Conservation (phyloP, 2,113 vertebrate genomes). For the Paedocypris sp. region DNA sequence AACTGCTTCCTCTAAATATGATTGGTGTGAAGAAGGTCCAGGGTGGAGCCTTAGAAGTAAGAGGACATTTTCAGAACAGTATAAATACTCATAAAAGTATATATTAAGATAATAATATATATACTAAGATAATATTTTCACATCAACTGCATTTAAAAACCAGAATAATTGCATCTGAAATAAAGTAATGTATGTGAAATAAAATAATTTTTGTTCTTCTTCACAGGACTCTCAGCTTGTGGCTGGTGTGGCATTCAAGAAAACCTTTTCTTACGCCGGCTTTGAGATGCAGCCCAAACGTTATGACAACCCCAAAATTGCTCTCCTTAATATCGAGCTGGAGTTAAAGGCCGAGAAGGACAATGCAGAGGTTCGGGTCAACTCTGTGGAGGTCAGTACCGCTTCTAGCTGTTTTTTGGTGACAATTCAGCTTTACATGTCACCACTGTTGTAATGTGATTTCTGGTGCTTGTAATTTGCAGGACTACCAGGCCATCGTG, state of each 20-base stretch:
- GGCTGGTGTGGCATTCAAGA: slow-evolving; percentile 92
- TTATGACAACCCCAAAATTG: slow-evolving; percentile 78
- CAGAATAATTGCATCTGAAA: too few species aligned
- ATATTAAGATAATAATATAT: too few species aligned
- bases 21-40: slow-evolving; percentile 98
- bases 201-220: not conserved
- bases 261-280: slow-evolving; percentile 94
- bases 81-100: too few species aligned
- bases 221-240: slow-evolving; percentile 84
- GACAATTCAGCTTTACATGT: not conserved
- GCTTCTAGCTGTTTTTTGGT: not conserved
- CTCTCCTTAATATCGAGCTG: slow-evolving; percentile 87
- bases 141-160: too few species aligned
- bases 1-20: slow-evolving; percentile 90
- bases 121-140: too few species aligned
- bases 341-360: slow-evolving; percentile 97
- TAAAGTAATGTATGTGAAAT: too few species aligned
- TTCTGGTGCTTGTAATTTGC: not conserved
- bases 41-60: slow-evolving; percentile 86
- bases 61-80: too few species aligned
- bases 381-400: slow-evolving; percentile 72
- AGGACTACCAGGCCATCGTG: slow-evolving; percentile 98
- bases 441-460: not conserved
- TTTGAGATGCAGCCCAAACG: slow-evolving; percentile 98
- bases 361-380: slow-evolving; percentile 88